Percentiles rank a stretch among this genome's conserved stretches.
Evolutionary conservation across 2,888 invertebrate genomes (phyloP).

Genomic region (Drosophila pegasa): DNA sequence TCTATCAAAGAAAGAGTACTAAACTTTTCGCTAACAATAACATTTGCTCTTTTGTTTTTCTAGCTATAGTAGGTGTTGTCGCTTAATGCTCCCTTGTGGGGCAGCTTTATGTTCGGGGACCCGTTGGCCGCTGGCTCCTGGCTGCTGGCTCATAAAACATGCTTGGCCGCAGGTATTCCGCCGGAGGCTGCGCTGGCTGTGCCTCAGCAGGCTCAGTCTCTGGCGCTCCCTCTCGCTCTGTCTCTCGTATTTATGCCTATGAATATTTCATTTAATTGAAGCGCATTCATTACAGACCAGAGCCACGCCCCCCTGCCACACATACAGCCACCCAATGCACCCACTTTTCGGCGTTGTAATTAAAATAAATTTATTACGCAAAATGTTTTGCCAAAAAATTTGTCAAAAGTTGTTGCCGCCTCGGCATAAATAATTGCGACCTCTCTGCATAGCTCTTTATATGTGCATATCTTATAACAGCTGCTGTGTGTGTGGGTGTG

Average conservation of each 20-base stretch:
- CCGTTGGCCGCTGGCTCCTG: constrained; percentile 15
- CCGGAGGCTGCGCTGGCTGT: background rate
- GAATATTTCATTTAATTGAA: constrained; percentile 80
- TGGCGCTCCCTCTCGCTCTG: background rate
- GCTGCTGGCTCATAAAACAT: constrained; percentile 70
- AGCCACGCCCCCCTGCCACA: constrained; percentile 29
- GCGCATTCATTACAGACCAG: constrained; percentile 72
- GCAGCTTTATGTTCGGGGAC: constrained; percentile 1
- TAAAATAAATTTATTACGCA: constrained; percentile 79
- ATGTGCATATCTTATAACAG: constrained; percentile 42
- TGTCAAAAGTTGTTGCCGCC: constrained; percentile 74
- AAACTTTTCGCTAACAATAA: no score
- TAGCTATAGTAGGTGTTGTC: constrained; percentile 14
- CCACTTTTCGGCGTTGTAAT: constrained; percentile 73
- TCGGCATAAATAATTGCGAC: constrained; percentile 67
- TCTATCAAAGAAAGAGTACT: background rate
- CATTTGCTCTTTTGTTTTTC: background rate
- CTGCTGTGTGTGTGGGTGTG: constrained; percentile 13
- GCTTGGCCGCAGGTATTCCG: constrained; percentile 61
- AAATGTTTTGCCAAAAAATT: constrained; percentile 78
- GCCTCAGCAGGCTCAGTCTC: background rate
- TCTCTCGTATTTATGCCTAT: constrained; percentile 68
- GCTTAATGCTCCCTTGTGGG: constrained; percentile 18
- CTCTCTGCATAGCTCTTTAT: constrained; percentile 24
- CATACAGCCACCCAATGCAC: background rate